Conservation (phyloP, 1,140 invertebrate species). For the Neuroterus valhalla region DNA sequence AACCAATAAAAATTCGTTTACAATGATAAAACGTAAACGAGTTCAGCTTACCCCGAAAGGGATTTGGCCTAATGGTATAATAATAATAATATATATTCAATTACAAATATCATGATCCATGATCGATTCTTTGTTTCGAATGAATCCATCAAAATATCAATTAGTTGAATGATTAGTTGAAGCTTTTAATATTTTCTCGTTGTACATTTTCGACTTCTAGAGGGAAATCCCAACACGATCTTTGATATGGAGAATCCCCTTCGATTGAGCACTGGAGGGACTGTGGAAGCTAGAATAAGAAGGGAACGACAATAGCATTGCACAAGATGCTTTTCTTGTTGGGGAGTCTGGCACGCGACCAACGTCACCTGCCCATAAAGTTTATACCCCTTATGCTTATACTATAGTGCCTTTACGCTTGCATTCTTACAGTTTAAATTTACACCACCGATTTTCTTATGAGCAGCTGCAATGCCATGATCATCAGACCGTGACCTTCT, state of each 20-base stretch:
- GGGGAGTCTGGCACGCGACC: conserved; percentile 71
- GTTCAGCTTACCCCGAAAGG: no score
- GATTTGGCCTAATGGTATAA: no score
- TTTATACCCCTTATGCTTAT: not conserved
- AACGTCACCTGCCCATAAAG: conserved; percentile 70
- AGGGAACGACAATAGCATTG: conserved; percentile 70
- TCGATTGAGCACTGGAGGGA: conserved; percentile 61
- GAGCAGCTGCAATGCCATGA: conserved; percentile 67
- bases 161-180: no score
- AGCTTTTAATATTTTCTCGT: not conserved
- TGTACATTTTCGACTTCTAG: not conserved
- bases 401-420: not conserved
- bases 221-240: conserved; percentile 28
- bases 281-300: conserved; percentile 61
- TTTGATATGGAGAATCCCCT: conserved; percentile 48
- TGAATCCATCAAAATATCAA: not conserved
- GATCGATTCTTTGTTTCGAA: no score
- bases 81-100: no score
- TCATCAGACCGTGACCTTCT: conserved; percentile 65
- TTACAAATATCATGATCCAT: no score
- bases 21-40: no score
- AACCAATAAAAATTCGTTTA: no score
- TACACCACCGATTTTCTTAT: conserved; percentile 62
- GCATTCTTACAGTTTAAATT: conserved; percentile 54
- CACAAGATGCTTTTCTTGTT: conserved; percentile 71